Conservation (phyloP, 2,797 vertebrate species). For the Scomberomorus guttatus region DNA sequence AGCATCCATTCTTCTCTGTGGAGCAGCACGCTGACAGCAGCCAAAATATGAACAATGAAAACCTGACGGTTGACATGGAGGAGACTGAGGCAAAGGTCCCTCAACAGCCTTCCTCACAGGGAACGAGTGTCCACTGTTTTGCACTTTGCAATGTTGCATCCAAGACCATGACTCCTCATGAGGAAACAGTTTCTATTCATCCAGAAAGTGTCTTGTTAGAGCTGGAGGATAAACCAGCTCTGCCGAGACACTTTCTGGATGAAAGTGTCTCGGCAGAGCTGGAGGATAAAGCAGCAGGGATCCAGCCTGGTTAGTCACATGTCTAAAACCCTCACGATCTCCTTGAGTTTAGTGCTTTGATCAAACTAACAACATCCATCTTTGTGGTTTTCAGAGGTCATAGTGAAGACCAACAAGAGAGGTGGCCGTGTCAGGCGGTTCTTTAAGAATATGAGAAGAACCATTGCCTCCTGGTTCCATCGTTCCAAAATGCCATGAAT, state of each 20-base stretch:
- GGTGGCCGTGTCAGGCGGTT: too few species aligned
- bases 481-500: too few species aligned
- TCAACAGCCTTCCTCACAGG: not conserved
- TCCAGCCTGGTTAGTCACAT: conserved; percentile 6
- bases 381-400: not conserved
- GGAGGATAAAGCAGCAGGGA: not conserved
- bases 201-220: not conserved
- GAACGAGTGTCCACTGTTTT: not conserved
- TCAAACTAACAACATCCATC: not conserved
- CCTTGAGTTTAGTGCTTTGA: not conserved
- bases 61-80: not conserved
- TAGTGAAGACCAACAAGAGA: not conserved
- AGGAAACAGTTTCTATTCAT: too few species aligned
- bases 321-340: not conserved
- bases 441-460: too few species aligned
- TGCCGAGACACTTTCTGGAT: too few species aligned
- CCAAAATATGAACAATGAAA: not conserved
- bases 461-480: too few species aligned
- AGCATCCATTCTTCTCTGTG: conserved; percentile 14
- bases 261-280: not conserved
- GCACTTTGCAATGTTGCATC: not conserved
- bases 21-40: conserved; percentile 1
- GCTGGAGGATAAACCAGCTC: too few species aligned
- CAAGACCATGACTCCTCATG: not conserved
- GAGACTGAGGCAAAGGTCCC: not conserved